Conservation (phyloP, 2,888 invertebrate genomes). For the Thecophora atra region DNA sequence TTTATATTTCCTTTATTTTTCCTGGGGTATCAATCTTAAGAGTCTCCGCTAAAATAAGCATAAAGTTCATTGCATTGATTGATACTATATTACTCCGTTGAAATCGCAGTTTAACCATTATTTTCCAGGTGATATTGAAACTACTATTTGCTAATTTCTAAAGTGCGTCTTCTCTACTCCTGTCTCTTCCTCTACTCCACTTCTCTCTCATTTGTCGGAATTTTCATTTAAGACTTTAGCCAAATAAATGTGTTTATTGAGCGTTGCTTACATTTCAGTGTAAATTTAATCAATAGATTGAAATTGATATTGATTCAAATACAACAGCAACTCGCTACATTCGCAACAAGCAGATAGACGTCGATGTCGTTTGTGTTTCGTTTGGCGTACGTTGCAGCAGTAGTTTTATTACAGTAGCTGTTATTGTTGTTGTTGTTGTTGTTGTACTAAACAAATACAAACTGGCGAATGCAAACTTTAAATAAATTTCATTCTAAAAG, state of each 20-base stretch:
- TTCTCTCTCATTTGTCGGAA: not conserved
- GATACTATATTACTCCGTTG: no score
- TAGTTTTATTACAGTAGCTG: not conserved
- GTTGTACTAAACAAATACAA: conserved; percentile 16
- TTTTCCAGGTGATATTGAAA: no score
- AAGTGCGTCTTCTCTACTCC: no score
- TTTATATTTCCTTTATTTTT: no score
- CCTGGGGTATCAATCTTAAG: no score
- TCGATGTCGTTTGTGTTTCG: no score
- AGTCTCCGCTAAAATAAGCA: no score
- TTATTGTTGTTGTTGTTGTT: not conserved
- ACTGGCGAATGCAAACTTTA: conserved; percentile 3
- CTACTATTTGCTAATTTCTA: no score
- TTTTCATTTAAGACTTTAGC: not conserved
- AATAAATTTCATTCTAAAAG: conserved; percentile 5
- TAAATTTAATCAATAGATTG: conserved; percentile 2
- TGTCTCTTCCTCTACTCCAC: no score
- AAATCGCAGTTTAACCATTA: no score
- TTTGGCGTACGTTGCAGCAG: conserved; percentile 15
- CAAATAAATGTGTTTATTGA: not conserved
- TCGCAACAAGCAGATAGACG: no score
- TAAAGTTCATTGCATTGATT: no score
- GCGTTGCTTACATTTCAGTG: conserved; percentile 8
- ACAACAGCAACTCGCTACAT: conserved; percentile 9
- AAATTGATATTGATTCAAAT: conserved; percentile 24